These are phyloP conservation scores for Embiotoca jacksoni DNA, from an alignment of 2,113 vertebrate species.

Conservation along the genomic window DNA sequence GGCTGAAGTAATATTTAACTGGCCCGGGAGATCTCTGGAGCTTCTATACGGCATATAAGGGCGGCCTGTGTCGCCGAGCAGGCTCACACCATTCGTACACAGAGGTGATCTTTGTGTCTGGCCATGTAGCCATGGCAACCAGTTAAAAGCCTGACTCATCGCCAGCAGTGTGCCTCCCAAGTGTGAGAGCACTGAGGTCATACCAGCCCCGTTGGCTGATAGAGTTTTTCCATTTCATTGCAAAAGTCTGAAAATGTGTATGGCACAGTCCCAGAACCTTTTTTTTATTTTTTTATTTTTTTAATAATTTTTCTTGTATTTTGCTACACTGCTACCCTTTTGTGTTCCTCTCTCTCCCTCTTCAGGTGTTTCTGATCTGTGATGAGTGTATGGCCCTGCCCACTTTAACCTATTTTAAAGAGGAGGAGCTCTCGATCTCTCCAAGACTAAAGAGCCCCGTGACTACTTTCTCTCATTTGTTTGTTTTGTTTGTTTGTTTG, in stretches of 20 bases:
- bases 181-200: constrained; percentile 52
- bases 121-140: constrained; percentile 64
- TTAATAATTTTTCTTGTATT: not conserved
- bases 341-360: too few species aligned
- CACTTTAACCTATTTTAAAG: too few species aligned
- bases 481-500: too few species aligned
- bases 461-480: too few species aligned
- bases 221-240: constrained; percentile 53
- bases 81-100: constrained; percentile 52
- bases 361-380: too few species aligned
- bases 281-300: not conserved
- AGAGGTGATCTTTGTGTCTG: constrained; percentile 73
- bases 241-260: not conserved
- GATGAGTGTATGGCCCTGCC: too few species aligned
- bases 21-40: constrained; percentile 45
- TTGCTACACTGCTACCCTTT: too few species aligned
- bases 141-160: constrained; percentile 69
- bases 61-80: constrained; percentile 52
- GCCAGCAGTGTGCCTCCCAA: constrained; percentile 43
- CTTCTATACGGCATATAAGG: constrained; percentile 50
- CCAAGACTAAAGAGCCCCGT: too few species aligned
- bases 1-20: constrained; percentile 55
- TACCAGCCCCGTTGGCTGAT: constrained; percentile 44
- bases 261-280: not conserved
- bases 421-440: too few species aligned